These are phyloP conservation scores for Psittacula cyanocephala DNA, from an alignment of 2,113 vertebrate species.

Conservation along the genomic window DNA sequence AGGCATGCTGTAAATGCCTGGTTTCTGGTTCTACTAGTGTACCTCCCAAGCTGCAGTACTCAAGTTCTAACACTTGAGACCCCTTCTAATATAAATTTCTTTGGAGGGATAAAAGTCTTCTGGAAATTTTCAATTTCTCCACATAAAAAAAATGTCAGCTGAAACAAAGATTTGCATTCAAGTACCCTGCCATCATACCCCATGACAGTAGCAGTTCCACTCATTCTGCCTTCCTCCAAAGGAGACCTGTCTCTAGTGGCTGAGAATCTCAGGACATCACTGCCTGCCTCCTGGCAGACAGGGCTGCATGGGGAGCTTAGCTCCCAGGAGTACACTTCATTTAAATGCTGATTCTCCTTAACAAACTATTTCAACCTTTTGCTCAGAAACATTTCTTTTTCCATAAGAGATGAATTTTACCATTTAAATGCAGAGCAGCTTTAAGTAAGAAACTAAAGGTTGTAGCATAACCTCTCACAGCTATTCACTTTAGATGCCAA, in stretches of 20 bases:
- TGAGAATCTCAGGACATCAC: neutral
- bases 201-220: neutral
- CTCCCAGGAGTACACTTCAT: neutral
- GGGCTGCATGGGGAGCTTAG: neutral
- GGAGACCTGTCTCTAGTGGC: neutral
- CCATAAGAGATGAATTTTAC: neutral
- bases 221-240: neutral
- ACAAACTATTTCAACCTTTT: neutral
- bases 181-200: neutral
- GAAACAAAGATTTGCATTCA: neutral
- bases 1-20: neutral
- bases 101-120: neutral
- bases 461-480: neutral
- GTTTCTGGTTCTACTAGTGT: fast-evolving
- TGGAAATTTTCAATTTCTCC: neutral
- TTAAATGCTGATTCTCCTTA: neutral
- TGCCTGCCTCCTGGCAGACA: neutral
- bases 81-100: neutral
- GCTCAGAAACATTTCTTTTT: neutral
- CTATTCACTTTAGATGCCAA: neutral
- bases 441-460: neutral
- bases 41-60: neutral
- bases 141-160: neutral
- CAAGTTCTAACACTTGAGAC: neutral
- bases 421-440: neutral